Evolutionary conservation across 1,140 invertebrate genomes (phyloP).

Genomic region (Glomeris maerens): DNA sequence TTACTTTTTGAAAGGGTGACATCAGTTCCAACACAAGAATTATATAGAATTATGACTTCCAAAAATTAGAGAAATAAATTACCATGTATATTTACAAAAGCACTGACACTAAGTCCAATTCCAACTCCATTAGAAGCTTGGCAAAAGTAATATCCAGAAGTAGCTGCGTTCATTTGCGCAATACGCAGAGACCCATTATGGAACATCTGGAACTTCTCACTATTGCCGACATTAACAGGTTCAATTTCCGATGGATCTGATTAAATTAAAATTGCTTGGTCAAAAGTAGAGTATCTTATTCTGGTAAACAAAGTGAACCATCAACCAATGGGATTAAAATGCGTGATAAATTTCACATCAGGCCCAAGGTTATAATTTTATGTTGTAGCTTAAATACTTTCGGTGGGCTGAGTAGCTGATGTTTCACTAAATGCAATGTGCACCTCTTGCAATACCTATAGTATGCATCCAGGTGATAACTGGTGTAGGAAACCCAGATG

Average conservation of each 20-base stretch:
- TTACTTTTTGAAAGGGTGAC: too few relatives aligned
- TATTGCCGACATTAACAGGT: slow-evolving; percentile 17
- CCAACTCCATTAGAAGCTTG: slow-evolving; percentile 49
- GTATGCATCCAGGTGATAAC: slow-evolving; percentile 89
- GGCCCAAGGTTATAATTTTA: too few relatives aligned
- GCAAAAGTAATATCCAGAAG: slow-evolving; percentile 71
- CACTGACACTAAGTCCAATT: slow-evolving; percentile 62
- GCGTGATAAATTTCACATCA: background rate
- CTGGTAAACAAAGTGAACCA: background rate
- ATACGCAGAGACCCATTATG: slow-evolving; percentile 81
- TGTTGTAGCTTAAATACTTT: too few relatives aligned
- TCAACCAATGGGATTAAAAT: slow-evolving; percentile 1
- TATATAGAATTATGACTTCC: too few relatives aligned
- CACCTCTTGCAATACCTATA: slow-evolving; percentile 79
- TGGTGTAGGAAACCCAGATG: slow-evolving; percentile 86
- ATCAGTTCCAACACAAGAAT: too few relatives aligned
- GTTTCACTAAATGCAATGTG: background rate
- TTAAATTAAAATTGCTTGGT: background rate
- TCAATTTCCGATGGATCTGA: slow-evolving; percentile 24
- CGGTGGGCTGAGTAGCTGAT: background rate
- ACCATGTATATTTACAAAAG: slow-evolving; percentile 84
- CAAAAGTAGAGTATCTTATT: too few relatives aligned
- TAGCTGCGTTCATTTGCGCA: slow-evolving; percentile 75
- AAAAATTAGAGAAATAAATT: too few relatives aligned
- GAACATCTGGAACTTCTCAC: slow-evolving; percentile 69